These are phyloP conservation scores for Cheilosia grossa DNA, from an alignment of 2,888 invertebrate genomes.

Conservation along the genomic window DNA sequence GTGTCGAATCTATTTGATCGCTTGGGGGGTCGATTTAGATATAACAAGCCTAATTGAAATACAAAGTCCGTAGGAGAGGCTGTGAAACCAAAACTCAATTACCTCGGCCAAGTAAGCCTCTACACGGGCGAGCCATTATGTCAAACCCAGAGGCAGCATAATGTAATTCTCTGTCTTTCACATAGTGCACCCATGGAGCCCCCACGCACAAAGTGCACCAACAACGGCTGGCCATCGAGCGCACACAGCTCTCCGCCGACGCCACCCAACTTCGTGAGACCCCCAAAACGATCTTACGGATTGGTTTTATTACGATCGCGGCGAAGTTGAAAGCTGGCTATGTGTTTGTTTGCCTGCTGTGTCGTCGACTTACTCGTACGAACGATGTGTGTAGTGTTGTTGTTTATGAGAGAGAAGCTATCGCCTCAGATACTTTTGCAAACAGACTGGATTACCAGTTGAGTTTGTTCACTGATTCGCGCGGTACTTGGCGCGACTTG, in stretches of 20 bases:
- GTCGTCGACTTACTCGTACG: neutral
- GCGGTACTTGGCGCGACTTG: slow-evolving; percentile 52
- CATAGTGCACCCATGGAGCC: neutral
- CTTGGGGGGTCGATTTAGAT: slow-evolving; percentile 14
- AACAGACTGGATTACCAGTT: slow-evolving; percentile 67
- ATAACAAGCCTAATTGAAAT: slow-evolving; percentile 41
- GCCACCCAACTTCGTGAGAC: slow-evolving; percentile 33
- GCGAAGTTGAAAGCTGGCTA: slow-evolving; percentile 49
- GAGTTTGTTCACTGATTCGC: slow-evolving; percentile 66
- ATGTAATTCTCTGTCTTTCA: slow-evolving; percentile 30
- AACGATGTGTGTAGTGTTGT: slow-evolving; percentile 18
- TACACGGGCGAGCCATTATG: neutral
- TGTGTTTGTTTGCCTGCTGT: slow-evolving; percentile 41
- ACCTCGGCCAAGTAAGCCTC: slow-evolving; percentile 10
- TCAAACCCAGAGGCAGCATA: slow-evolving; percentile 31
- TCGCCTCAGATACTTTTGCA: slow-evolving; percentile 67
- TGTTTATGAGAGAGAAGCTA: slow-evolving; percentile 46
- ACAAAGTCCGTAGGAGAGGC: slow-evolving; percentile 16
- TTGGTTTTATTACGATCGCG: slow-evolving; percentile 59
- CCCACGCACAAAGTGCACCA: slow-evolving; percentile 38
- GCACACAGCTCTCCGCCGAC: slow-evolving; percentile 12
- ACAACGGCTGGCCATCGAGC: slow-evolving; percentile 1
- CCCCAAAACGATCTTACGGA: slow-evolving; percentile 45
- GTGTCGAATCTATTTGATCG: slow-evolving; percentile 28
- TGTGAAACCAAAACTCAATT: slow-evolving; percentile 23